Percentiles rank a stretch among this genome's conserved stretches.
phyloP scores from a whole-genome alignment of 2,797 vertebrate genomes.

The Hypotaenidia philippensis region DNA sequence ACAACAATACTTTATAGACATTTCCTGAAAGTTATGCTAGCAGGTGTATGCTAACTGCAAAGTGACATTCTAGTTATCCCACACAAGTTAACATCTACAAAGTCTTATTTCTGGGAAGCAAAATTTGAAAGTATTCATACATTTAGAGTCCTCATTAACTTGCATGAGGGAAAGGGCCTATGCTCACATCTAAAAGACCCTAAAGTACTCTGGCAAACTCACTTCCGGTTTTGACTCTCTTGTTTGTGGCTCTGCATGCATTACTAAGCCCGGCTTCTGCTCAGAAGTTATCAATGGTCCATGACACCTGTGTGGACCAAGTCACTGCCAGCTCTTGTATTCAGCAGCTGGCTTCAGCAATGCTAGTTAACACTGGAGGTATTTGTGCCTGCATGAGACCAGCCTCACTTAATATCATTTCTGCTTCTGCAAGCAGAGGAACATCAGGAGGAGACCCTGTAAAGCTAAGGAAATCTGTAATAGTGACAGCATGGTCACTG shows the following conservation, averaged over 20 bases:
- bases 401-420: not conserved
- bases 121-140: not conserved
- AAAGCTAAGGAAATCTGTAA: not conserved
- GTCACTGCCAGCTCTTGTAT: not conserved
- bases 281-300: not conserved
- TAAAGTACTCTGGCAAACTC: not conserved
- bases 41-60: not conserved
- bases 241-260: not conserved
- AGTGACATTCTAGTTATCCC: not conserved
- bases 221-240: not conserved
- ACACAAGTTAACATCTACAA: not conserved
- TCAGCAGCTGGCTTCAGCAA: not conserved
- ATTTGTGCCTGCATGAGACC: fast-evolving
- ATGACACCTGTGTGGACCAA: not conserved
- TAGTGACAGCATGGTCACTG: not conserved
- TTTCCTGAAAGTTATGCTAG: not conserved
- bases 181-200: not conserved
- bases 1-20: not conserved
- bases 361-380: not conserved
- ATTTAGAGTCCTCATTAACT: not conserved
- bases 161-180: not conserved
- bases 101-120: not conserved
- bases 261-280: not conserved
- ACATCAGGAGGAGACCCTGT: fast-evolving
- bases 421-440: not conserved